Base-by-base conservation (phyloP, 2,797 vertebrate species). In the Chelidonichthys spinosus region DNA sequence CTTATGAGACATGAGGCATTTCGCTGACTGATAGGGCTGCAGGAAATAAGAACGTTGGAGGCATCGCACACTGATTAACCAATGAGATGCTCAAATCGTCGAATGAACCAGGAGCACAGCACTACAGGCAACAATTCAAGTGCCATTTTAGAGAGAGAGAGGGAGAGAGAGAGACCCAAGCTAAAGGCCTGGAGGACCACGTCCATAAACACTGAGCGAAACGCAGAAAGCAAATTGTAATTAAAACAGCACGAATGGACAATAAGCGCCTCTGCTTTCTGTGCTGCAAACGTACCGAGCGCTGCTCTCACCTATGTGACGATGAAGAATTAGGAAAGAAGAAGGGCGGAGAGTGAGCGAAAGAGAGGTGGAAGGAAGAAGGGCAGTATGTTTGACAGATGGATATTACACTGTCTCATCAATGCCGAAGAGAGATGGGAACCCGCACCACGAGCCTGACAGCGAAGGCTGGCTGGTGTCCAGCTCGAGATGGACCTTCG, bases 1-100 rank as follows among this genome's bases (percentile, higher is more conserved):
- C 91, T 92, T 89, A 89, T 88, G 90, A 90, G 91, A 92, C 87
- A 89, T 85, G 87, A 91, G 87, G 88, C 90, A 90, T 93, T 92
- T 90, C 87, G 58, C 65, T 91, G 87, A 93, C 90, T 90, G 90
- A 93, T 92, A 84, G 82, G 72, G 74, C 86, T 82, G 84, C 85
- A 80, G 87, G 88, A 90, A 91, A 88, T 90, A 84, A 80, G 87
- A 87, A 84, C 56, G 82, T 70, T 81, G 66, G 68, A 72, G 74
- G 79, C 85, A 85, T 70, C 18, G 63, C 78, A 86, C 82, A 55
- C 87, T 87, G 85, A 92, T 92, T 91, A 92, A 89, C 85, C 86
- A 82, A 84, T 86, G 84, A 85, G 84, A 89, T 90, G 83, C 79
- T 88, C 79, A 78, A 77, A 78, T 66, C 68, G 84, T 79, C 60